Evolutionary conservation across 2,113 vertebrate genomes (phyloP).

Genomic region (Semnopithecus entellus): DNA sequence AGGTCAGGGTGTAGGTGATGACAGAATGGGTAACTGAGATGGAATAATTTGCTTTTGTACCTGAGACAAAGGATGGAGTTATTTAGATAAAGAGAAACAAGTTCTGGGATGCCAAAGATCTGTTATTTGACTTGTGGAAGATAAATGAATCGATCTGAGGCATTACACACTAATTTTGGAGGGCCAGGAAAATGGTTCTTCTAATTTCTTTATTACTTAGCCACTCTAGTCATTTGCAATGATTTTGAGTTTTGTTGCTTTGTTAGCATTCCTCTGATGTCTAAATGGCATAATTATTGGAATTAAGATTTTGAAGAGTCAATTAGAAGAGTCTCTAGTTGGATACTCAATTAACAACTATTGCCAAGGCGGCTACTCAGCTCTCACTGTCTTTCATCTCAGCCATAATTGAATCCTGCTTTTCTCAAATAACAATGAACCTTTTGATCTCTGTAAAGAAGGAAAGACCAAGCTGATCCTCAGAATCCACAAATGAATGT

Average conservation of each 20-base stretch:
- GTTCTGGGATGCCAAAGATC: not conserved
- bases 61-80: not conserved
- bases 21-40: not conserved
- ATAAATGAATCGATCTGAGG: conserved; percentile 25
- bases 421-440: conserved; percentile 51
- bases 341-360: conserved; percentile 53
- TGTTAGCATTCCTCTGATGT: conserved; percentile 42
- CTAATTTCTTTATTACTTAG: conserved; percentile 8
- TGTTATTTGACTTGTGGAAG: not conserved
- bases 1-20: not conserved
- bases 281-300: conserved; percentile 62
- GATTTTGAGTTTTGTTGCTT: conserved; percentile 54
- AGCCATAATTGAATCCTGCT: not conserved
- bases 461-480: conserved; percentile 48
- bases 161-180: not conserved
- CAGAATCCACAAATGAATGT: conserved; percentile 44
- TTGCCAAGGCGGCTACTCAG: conserved; percentile 42
- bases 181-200: not conserved
- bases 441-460: conserved; percentile 65
- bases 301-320: conserved; percentile 61
- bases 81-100: not conserved
- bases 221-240: conserved; percentile 8
- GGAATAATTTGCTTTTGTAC: not conserved
- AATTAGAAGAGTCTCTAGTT: conserved; percentile 66
- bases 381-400: conserved; percentile 58